Evolutionary conservation across 2,888 invertebrate species (phyloP), one percentile per base, ranked within the genome.

Genomic region (Spialia ferax): DNA sequence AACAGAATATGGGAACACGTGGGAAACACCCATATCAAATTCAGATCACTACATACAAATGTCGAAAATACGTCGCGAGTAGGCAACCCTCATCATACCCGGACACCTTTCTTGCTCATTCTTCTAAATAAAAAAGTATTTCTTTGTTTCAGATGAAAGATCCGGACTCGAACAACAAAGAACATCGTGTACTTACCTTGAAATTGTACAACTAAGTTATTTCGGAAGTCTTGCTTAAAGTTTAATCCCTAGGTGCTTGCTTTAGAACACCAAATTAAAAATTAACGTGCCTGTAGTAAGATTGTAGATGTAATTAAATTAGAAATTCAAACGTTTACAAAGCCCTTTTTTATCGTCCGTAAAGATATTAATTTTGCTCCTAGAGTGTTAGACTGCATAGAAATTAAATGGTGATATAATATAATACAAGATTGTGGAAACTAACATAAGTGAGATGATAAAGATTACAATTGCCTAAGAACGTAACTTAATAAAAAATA

Each of bases 1-100:
- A 52, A 20, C 23, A 23, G 4, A 52, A 52, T 55, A 45, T 20
- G 55, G 22, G 20, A 55, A 74, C 73, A 83, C 82, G 84, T 81
- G 26, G 55, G 38, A 20, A 56, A 74, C 73, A 83, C 82, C 85
- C 82, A 78, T 80, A 82, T 87, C 84, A 60, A 83, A 80, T 77
- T 76, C 77, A 77, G 75, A 77, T 70, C 72, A 69, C 79, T 79
- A 80, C 78, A 79, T 77, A 76, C 75, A 74, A 77, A 78, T 76
- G 74, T 72, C 77, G 76, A 81, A 80, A 79, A 81, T 77, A 78
- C 80, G 81, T 77, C 77, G 68, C 73, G 70, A 75, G 77, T 79
- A 42, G 81, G 78, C 78, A 75, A 83, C 85, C 84, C 83, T 79
- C 78, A 77, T 85, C 85, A 84, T 72, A 68, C 62, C 48, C 57